These are phyloP conservation scores for Calyptommatus sinebrachiatus DNA, from an alignment of 2,113 vertebrate species.

Conservation along the genomic window DNA sequence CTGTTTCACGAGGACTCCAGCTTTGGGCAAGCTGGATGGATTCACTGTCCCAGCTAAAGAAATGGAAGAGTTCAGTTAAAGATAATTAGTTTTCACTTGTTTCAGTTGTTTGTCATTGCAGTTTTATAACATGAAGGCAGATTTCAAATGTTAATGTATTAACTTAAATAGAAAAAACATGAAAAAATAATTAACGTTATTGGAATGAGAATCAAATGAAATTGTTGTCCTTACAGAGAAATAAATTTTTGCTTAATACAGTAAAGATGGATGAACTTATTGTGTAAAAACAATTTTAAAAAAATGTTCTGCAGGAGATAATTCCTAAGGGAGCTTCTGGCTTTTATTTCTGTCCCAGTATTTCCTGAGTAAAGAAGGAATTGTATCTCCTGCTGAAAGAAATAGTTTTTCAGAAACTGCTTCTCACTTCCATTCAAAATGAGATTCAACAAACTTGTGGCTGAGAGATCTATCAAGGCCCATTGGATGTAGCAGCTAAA, in stretches of 20 bases:
- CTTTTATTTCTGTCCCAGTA: too few species aligned
- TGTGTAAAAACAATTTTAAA: background rate
- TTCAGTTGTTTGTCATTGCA: background rate
- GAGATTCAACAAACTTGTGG: too few species aligned
- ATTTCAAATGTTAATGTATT: background rate
- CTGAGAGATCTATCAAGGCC: too few species aligned
- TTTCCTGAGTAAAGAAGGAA: too few species aligned
- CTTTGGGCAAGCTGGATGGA: slow-evolving; percentile 85
- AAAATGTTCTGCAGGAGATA: background rate
- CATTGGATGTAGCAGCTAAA: too few species aligned
- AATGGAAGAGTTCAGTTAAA: slow-evolving; percentile 41
- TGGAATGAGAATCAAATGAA: background rate
- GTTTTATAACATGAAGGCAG: background rate
- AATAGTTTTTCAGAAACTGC: too few species aligned
- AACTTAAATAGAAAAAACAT: too few species aligned
- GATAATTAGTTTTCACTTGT: background rate
- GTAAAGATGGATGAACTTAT: background rate
- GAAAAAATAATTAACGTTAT: background rate
- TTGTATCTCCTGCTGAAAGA: too few species aligned
- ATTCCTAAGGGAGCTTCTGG: background rate
- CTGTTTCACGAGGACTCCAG: slow-evolving; percentile 86
- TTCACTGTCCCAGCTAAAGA: slow-evolving; percentile 90
- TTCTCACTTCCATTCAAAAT: too few species aligned
- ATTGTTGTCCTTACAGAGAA: background rate
- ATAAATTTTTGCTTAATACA: background rate